Evolutionary conservation across 2,888 invertebrate species (phyloP).

Genomic region (Mimumesa dahlbomi): DNA sequence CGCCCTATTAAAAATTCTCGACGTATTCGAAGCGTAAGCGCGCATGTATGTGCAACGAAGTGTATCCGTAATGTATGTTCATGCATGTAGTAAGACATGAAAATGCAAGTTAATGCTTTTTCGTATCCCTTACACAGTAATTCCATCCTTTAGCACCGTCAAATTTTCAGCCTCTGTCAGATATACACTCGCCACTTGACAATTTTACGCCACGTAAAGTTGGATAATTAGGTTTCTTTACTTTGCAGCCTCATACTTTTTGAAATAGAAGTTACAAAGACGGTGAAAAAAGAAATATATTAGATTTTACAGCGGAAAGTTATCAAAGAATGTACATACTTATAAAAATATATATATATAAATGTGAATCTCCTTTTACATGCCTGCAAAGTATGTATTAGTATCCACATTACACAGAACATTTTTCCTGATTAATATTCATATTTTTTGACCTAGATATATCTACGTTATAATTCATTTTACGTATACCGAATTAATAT

Average conservation of each 20-base stretch:
- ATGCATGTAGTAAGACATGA: constrained; percentile 35
- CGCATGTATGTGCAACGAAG: constrained; percentile 34
- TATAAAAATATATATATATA: too few species aligned
- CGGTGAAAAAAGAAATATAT: too few species aligned
- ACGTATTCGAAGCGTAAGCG: constrained; percentile 19
- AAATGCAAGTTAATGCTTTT: constrained; percentile 37
- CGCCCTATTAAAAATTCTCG: constrained; percentile 21
- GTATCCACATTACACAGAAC: too few species aligned
- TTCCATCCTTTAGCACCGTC: constrained; percentile 1
- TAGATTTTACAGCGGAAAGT: too few species aligned
- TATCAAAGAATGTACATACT: too few species aligned
- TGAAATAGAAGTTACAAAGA: too few species aligned
- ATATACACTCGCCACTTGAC: not conserved
- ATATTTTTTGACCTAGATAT: too few species aligned
- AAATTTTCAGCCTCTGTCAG: not conserved
- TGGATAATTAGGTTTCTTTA: not conserved
- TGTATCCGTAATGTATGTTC: constrained; percentile 33
- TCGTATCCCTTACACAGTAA: not conserved
- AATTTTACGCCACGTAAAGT: not conserved
- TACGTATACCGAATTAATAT: too few species aligned
- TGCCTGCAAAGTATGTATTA: too few species aligned
- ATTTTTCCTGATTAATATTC: too few species aligned
- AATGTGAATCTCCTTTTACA: too few species aligned
- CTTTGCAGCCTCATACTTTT: not conserved
- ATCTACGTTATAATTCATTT: too few species aligned